Percentiles rank a stretch among this genome's conserved stretches.
phyloP scores from a whole-genome alignment of 1,140 invertebrate species.

The Bombyx mandarina region DNA sequence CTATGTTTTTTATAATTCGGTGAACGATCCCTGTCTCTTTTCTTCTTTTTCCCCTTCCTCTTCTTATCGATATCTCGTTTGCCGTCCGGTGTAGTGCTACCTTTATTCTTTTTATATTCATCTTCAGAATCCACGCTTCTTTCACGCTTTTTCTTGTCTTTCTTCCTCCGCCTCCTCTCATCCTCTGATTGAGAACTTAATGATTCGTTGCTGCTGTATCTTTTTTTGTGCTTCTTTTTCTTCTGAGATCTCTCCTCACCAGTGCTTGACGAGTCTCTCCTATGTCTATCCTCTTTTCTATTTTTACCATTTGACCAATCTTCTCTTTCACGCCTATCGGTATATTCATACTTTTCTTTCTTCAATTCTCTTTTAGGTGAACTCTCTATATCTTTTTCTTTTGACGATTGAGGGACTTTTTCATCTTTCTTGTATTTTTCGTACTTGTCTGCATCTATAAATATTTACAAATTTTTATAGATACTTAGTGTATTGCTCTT shows the following conservation, averaged over 20 bases:
- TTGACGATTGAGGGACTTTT: constrained; percentile 26
- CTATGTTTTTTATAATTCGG: constrained; percentile 58
- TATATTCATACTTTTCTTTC: constrained; percentile 5
- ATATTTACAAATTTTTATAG: not conserved
- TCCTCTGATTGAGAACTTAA: constrained; percentile 48
- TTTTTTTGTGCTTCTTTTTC: constrained; percentile 63
- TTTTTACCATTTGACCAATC: constrained; percentile 30
- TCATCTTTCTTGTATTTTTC: constrained; percentile 77
- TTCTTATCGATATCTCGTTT: constrained; percentile 66
- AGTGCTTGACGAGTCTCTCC: constrained; percentile 40
- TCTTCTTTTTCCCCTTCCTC: constrained; percentile 68
- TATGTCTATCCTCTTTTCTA: constrained; percentile 23
- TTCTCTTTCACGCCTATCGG: constrained; percentile 1
- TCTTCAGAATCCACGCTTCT: constrained; percentile 11
- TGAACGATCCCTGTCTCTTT: constrained; percentile 60
- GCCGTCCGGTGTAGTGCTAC: constrained; percentile 32
- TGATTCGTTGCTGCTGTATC: constrained; percentile 60
- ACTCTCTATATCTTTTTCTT: constrained; percentile 25
- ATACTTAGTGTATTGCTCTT: no score
- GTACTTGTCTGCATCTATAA: constrained; percentile 78
- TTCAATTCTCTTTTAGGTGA: constrained; percentile 19
- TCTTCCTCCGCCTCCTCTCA: constrained; percentile 29
- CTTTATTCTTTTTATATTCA: constrained; percentile 27
- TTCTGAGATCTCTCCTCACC: constrained; percentile 40
- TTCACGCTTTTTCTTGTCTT: constrained; percentile 8